phyloP scores from a whole-genome alignment of 53 echinoderm and acorn worm species.

The Crossaster papposus region DNA sequence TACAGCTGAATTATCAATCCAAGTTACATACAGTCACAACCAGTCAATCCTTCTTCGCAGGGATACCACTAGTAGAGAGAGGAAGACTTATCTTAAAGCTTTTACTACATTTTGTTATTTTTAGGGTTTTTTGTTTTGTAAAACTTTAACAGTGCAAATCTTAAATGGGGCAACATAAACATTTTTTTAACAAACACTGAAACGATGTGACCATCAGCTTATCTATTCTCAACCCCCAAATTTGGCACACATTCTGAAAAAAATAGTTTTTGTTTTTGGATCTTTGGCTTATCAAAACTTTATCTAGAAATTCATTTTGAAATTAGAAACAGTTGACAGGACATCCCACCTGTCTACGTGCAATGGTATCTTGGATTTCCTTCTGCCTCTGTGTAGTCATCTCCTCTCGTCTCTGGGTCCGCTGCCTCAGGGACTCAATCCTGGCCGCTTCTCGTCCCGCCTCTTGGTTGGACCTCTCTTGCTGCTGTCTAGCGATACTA shows the following conservation, averaged over 20 bases:
- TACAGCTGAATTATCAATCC: too few species aligned
- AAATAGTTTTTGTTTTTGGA: too few species aligned
- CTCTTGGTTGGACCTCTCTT: conserved; percentile 60
- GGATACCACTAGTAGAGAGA: too few species aligned
- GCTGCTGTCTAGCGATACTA: conserved; percentile 69
- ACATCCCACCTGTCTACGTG: conserved; percentile 74
- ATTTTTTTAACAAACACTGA: background rate
- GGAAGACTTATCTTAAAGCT: too few species aligned
- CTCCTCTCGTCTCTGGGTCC: conserved; percentile 71
- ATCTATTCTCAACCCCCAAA: background rate
- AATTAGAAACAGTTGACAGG: background rate
- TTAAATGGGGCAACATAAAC: background rate
- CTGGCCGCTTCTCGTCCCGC: conserved; percentile 62
- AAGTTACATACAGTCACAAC: too few species aligned
- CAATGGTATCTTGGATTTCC: conserved; percentile 76
- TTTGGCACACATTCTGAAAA: too few species aligned
- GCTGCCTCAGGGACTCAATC: conserved; percentile 63
- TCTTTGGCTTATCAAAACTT: background rate
- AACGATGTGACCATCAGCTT: background rate
- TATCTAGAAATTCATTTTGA: background rate
- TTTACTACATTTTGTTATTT: too few species aligned
- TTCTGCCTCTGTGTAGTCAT: conserved; percentile 77
- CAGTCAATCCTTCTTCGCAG: too few species aligned
- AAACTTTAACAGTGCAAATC: too few species aligned
- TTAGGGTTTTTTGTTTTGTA: too few species aligned